Evolutionary conservation across 2,888 invertebrate species (phyloP).

Genomic region (Sericinus montela): DNA sequence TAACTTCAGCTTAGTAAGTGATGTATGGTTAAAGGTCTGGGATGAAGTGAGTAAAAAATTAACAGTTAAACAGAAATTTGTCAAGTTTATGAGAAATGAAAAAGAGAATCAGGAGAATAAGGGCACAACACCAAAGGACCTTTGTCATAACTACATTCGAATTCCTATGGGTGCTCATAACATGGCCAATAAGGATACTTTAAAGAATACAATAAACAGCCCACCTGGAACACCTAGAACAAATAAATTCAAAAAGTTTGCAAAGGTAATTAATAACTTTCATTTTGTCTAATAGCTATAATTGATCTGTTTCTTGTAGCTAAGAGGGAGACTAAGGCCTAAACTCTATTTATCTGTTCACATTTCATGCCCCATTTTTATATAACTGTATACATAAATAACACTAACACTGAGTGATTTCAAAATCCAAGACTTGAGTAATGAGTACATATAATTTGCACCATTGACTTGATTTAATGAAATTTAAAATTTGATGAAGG

Average conservation of each 20-base stretch:
- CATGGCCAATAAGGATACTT: slow-evolving; percentile 35
- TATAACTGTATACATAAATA: no score
- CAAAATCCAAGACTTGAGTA: no score
- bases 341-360: no score
- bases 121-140: slow-evolving; percentile 33
- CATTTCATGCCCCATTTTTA: no score
- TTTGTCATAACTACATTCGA: slow-evolving; percentile 32
- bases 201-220: slow-evolving; percentile 34
- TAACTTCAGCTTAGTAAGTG: slow-evolving; percentile 60
- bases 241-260: slow-evolving; percentile 58
- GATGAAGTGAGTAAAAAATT: slow-evolving; percentile 43
- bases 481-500: no score
- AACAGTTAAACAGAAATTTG: slow-evolving; percentile 44
- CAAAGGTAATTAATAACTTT: no score
- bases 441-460: no score
- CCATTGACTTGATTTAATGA: no score
- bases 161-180: slow-evolving; percentile 59
- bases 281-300: no score
- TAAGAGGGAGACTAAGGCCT: no score
- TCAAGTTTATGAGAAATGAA: slow-evolving; percentile 41
- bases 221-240: slow-evolving; percentile 62
- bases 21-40: slow-evolving; percentile 56
- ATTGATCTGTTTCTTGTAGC: no score
- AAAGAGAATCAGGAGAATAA: slow-evolving; percentile 64
- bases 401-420: no score